Evolutionary conservation across 1,140 invertebrate species (phyloP).

Genomic region (Zaprionus kolodkinae): DNA sequence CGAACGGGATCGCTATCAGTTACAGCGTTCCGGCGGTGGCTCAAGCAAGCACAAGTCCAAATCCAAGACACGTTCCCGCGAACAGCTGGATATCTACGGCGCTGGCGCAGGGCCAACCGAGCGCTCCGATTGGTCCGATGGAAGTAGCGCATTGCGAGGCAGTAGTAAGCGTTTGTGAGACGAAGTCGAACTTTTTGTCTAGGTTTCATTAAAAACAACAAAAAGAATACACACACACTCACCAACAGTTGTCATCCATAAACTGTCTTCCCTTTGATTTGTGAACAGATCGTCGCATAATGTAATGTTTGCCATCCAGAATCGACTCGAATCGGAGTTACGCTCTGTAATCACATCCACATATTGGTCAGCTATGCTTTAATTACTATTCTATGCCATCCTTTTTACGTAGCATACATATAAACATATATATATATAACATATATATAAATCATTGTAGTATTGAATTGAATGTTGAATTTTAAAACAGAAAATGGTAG

Average conservation of each 20-base stretch:
- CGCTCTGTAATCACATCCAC: not conserved
- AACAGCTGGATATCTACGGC: slow-evolving; percentile 67
- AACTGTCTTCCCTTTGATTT: slow-evolving; percentile 45
- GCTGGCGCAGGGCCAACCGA: slow-evolving; percentile 34
- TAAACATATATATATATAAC: slow-evolving; percentile 27
- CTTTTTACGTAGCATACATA: slow-evolving; percentile 47
- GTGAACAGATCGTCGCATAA: slow-evolving; percentile 52
- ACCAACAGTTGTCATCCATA: not conserved
- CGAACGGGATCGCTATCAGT: slow-evolving; percentile 46
- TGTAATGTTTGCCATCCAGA: slow-evolving; percentile 77
- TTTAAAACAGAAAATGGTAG: slow-evolving; percentile 52
- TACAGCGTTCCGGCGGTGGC: slow-evolving; percentile 42
- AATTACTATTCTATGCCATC: slow-evolving; percentile 69
- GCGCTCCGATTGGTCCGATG: slow-evolving; percentile 67
- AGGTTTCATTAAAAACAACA: slow-evolving; percentile 32
- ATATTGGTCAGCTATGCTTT: slow-evolving; percentile 50
- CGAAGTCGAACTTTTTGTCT: slow-evolving; percentile 66
- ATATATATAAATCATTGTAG: slow-evolving; percentile 62
- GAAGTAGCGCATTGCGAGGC: slow-evolving; percentile 37
- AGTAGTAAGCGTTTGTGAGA: slow-evolving; percentile 69
- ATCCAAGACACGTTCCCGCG: slow-evolving; percentile 61
- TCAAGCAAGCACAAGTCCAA: slow-evolving; percentile 67
- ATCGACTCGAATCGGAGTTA: not conserved
- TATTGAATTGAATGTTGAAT: slow-evolving; percentile 73
- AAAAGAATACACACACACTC: not conserved